Evolutionary conservation across 1,140 invertebrate genomes (phyloP), one percentile per base, ranked within the genome.

Genomic region (Trachelipus rathkii): DNA sequence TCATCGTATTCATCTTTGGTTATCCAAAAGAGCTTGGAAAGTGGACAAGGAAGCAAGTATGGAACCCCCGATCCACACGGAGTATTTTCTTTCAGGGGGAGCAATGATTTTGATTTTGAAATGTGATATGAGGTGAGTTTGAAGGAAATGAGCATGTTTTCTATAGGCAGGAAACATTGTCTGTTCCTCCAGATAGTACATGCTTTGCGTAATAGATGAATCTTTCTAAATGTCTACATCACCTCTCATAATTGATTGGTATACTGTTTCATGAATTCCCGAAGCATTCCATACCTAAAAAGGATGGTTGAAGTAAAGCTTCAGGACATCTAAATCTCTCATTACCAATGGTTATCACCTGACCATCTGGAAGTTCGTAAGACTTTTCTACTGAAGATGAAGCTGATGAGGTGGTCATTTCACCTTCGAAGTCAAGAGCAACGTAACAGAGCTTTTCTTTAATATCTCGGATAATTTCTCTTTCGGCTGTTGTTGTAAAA

Each of bases 381-480:
- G 89, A 90, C 86, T 95, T 94, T 85, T 94, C 93, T 82, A 95
- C 86, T 84, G 86, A 89, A 85, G 84, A 89, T 85, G 85, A 86
- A 84, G 83, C 83, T 83, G 84, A 86, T 82, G 84, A 86, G n/a
- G 60, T 44, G 76, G 82, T 43, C 19, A 77, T 77, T 43, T 77
- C 76, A 67, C 11, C 46, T n/a, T 76, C 75, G 77, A 95, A 88
- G 93, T 94, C 70, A 94, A 87, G 85, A n/a, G n/a, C n/a, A n/a
- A n/a, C n/a, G n/a, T n/a, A n/a, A n/a, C n/a, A n/a, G n/a, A n/a
- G n/a, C n/a, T 95, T 95, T 85, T 95, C 93, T 86, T 95, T 96
- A 86, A 95, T 95, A 87, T 96, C 94, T 82, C 94, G 89, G 9
- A 95, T 93, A 83, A 96, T 95, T 89, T 95, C 93, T 83, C 92